Conservation (phyloP, 2,113 vertebrate species). For the Scalopus aquaticus region DNA sequence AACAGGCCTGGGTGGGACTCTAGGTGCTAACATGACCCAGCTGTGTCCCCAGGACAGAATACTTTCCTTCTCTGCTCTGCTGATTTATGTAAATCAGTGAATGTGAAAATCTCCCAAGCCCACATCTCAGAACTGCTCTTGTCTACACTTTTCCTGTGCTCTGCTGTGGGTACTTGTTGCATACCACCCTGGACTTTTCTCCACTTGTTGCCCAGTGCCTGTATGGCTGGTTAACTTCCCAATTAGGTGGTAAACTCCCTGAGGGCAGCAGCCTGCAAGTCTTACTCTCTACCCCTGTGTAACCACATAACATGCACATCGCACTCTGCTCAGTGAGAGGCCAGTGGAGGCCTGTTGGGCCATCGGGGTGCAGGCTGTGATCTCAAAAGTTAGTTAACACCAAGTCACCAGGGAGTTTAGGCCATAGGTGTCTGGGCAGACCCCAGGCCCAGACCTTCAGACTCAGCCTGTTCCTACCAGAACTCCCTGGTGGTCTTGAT, state of each 20-base stretch:
- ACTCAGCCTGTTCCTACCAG: not conserved
- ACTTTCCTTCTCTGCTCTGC: slow-evolving; percentile 1
- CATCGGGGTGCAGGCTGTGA: not conserved
- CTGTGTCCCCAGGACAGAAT: not conserved
- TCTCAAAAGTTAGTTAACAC: not conserved
- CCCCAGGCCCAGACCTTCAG: not conserved
- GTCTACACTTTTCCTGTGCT: not conserved
- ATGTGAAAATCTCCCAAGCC: not conserved
- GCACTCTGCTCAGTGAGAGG: not conserved
- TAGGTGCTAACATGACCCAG: not conserved
- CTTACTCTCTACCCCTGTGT: too few relatives aligned
- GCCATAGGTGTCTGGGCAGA: not conserved
- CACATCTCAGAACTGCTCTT: not conserved
- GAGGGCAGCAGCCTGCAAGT: not conserved
- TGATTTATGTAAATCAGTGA: not conserved
- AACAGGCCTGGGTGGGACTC: not conserved
- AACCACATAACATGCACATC: not conserved
- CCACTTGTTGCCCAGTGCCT: not conserved
- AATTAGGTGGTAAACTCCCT: not conserved
- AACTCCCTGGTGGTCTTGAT: not conserved
- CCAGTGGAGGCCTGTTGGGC: too few relatives aligned
- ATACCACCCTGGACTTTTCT: not conserved
- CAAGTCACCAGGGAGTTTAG: not conserved
- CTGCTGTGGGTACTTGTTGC: too few relatives aligned
- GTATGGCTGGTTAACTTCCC: not conserved